Evolutionary conservation across 1,140 invertebrate genomes (phyloP), one percentile per base, ranked within the genome.

Genomic region (Onthophagus taurus): DNA sequence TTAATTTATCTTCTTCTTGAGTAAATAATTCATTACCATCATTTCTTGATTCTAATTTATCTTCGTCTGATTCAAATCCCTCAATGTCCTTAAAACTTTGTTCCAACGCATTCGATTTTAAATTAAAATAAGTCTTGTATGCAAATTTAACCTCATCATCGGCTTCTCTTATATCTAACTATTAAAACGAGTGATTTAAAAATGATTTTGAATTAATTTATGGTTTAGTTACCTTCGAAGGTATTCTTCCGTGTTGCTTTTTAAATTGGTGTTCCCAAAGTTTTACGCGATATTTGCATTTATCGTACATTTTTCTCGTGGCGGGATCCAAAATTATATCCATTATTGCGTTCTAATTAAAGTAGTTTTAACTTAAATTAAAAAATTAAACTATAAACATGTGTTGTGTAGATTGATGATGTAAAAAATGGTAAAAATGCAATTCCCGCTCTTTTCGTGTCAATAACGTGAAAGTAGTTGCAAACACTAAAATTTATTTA

Each of bases 131-230:
- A 50, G 76, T 79, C 64, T 83, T 83, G 51, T 90, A 89, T 0
- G 85, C 80, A 56, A 82, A 71, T 54, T 77, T 75, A 30, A 88
- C 81, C 41, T 75, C 72, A 23, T 65, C 55, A 13, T 78, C 73
- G 16, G 85, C 85, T 62, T 77, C 75, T 53, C 77, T 77, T 30
- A 89, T 86, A 58, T 90, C 85, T 61, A 80, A 75, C 78, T 84
- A 52, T 14, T 39, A 35, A 21, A 33, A 42, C 19, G 38, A 13
- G 12, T 49, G 21, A 41, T 7, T 37, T 42, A n/a, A 20, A 46
- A 39, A 13, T 12, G 13, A 20, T 13, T 36, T 36, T 36, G 12
- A 8, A 2, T 9, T 11, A 16, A 29, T 13, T 18, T 26, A 26
- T 26, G n/a, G n/a, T n/a, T n/a, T n/a, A 26, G 29, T 55, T 69